phyloP scores from a whole-genome alignment of 2,888 invertebrate genomes.

The Ischnus inquisitorius region DNA sequence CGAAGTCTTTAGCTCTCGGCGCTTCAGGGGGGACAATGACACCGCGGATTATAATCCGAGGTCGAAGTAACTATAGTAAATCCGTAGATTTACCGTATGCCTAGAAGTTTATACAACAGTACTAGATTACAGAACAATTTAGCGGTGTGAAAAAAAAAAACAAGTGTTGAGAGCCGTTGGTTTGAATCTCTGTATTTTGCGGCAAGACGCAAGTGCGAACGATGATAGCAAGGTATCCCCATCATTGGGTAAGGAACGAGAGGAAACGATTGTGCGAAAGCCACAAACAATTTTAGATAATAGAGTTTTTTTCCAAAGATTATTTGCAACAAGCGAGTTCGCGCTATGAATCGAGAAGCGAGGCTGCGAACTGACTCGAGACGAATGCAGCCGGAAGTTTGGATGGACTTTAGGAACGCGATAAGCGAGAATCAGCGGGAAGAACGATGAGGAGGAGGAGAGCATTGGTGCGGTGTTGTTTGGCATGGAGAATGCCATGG shows the following conservation, averaged over 20 bases:
- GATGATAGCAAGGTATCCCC: neutral
- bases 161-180: neutral
- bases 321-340: neutral
- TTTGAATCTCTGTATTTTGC: neutral
- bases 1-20: neutral
- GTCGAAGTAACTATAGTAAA: slow-evolving; percentile 6
- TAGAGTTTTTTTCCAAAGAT: neutral
- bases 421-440: slow-evolving; percentile 10
- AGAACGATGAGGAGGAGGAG: neutral
- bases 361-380: neutral
- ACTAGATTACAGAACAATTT: neutral
- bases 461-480: neutral
- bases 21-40: neutral
- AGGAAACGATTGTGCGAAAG: slow-evolving; percentile 27
- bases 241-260: neutral
- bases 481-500: slow-evolving; percentile 13
- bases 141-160: neutral
- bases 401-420: slow-evolving; percentile 16
- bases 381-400: neutral
- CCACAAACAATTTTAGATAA: slow-evolving; percentile 11
- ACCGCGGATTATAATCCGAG: slow-evolving; percentile 11
- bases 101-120: neutral
- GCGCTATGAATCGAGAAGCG: neutral
- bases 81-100: neutral
- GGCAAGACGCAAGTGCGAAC: slow-evolving; percentile 19